Evolutionary conservation across 2,888 invertebrate genomes (phyloP).

Genomic region (Spisula subtruncata): DNA sequence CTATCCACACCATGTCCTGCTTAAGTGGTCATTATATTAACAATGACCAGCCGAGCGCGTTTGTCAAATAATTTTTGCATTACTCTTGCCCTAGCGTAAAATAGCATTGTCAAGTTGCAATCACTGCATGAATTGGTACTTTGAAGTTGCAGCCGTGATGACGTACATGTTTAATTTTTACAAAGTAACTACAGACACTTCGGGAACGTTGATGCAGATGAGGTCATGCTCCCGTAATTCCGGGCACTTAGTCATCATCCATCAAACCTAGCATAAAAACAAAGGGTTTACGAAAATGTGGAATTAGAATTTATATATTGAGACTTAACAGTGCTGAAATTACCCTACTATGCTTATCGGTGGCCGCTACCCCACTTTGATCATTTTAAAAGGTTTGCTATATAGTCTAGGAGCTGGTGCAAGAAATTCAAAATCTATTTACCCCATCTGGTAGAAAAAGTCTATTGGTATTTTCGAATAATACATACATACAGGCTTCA

Average conservation of each 20-base stretch:
- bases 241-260: constrained; percentile 6
- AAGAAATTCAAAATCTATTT: too few species aligned
- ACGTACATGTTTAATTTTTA: constrained; percentile 32
- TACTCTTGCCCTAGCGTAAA: constrained; percentile 31
- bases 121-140: background rate
- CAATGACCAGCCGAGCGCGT: constrained; percentile 41
- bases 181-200: constrained; percentile 32
- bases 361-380: too few species aligned
- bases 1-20: constrained; percentile 34
- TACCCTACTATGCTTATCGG: too few species aligned
- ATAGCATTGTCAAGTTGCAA: constrained; percentile 26
- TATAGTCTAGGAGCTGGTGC: too few species aligned
- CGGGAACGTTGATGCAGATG: constrained; percentile 26
- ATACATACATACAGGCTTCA: too few species aligned
- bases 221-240: constrained; percentile 30
- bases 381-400: too few species aligned
- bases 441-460: too few species aligned
- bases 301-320: too few species aligned
- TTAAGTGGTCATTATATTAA: constrained; percentile 43
- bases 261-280: background rate
- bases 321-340: too few species aligned
- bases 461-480: too few species aligned
- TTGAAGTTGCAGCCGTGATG: constrained; percentile 49
- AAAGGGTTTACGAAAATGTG: background rate
- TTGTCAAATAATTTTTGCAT: constrained; percentile 51